Evolutionary conservation across 2,888 invertebrate species (phyloP).

Genomic region (Argyresthia goedartella): DNA sequence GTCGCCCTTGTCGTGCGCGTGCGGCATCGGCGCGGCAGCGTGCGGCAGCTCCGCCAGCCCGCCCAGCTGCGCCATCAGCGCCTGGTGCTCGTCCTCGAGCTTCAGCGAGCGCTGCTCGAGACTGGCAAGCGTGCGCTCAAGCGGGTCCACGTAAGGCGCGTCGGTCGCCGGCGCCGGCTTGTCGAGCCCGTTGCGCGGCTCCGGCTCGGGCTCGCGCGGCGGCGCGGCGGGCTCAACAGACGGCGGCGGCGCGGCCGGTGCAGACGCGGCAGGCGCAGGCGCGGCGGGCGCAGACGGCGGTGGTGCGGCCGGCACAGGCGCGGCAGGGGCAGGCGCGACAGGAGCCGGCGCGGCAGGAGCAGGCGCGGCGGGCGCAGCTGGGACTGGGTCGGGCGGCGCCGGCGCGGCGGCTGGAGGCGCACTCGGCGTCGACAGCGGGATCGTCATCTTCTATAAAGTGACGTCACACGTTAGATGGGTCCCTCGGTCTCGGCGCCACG

Average conservation of each 20-base stretch:
- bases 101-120: conserved; percentile 72
- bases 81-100: conserved; percentile 55
- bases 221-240: conserved; percentile 26
- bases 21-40: conserved; percentile 48
- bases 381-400: conserved; percentile 25
- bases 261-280: conserved; percentile 13
- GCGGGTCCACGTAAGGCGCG: conserved; percentile 72
- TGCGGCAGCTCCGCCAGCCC: conserved; percentile 47
- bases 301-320: conserved; percentile 10
- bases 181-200: conserved; percentile 55
- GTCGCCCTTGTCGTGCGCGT: conserved; percentile 26
- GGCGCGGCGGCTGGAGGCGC: conserved; percentile 16
- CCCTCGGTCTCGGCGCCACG: conserved; percentile 13
- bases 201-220: conserved; percentile 24
- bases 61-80: conserved; percentile 59
- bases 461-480: conserved; percentile 32
- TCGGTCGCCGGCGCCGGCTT: no score
- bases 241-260: conserved; percentile 17
- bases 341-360: conserved; percentile 38
- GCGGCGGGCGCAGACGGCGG: conserved; percentile 6
- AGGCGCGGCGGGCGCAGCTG: conserved; percentile 22
- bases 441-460: conserved; percentile 22
- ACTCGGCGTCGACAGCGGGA: conserved; percentile 29
- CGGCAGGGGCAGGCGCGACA: conserved; percentile 17
- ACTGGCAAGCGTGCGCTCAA: conserved; percentile 79